Percentiles rank a stretch among this genome's conserved stretches.
phyloP scores from a whole-genome alignment of 2,797 vertebrate species.

The Anas georgica region DNA sequence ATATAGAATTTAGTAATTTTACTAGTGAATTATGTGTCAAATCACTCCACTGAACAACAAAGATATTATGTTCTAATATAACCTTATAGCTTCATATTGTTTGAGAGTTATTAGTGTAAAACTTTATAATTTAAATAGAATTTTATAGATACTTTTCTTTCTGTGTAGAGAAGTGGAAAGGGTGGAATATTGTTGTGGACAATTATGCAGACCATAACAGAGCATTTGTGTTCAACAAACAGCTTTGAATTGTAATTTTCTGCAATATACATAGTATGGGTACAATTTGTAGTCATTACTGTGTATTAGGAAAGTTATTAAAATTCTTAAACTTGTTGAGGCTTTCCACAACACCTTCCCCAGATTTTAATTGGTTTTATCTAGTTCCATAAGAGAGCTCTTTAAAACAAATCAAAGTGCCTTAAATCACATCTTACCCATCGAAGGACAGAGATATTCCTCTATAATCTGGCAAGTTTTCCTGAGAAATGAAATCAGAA shows the following conservation, averaged over 20 bases:
- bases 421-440: slow-evolving; percentile 36
- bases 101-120: slow-evolving; percentile 30
- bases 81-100: slow-evolving; percentile 19
- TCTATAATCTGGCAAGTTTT: slow-evolving; percentile 35
- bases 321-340: slow-evolving; percentile 78
- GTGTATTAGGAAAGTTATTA: slow-evolving; percentile 81
- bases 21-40: not conserved
- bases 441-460: slow-evolving; percentile 6
- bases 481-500: slow-evolving; percentile 26
- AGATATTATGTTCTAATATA: slow-evolving; percentile 10
- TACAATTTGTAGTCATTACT: slow-evolving; percentile 80
- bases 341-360: slow-evolving; percentile 73
- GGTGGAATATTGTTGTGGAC: slow-evolving; percentile 66
- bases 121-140: slow-evolving; percentile 32
- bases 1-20: not conserved
- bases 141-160: slow-evolving; percentile 31
- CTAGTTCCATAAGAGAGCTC: slow-evolving; percentile 73
- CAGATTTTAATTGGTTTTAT: slow-evolving; percentile 82
- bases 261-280: slow-evolving; percentile 71
- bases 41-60: not conserved
- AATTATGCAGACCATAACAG: slow-evolving; percentile 68
- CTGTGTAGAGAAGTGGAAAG: slow-evolving; percentile 46
- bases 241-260: slow-evolving; percentile 79
- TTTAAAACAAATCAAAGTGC: slow-evolving; percentile 73
- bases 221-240: slow-evolving; percentile 74